Conservation (phyloP, 2,113 vertebrate genomes). For the Tachysurus vachellii region DNA sequence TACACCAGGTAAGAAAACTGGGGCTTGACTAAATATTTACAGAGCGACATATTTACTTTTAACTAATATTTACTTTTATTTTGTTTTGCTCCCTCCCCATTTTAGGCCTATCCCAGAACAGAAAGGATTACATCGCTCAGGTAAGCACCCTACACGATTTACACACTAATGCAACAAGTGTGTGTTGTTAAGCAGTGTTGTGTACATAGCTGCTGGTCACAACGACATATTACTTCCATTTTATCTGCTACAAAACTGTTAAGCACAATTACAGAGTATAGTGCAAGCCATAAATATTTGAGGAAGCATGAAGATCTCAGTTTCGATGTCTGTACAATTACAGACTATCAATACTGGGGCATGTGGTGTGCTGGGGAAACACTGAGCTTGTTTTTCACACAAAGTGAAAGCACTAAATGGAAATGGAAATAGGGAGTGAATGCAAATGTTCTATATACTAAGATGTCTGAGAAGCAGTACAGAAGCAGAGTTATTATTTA, state of each 20-base stretch:
- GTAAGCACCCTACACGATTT: slow-evolving; percentile 52
- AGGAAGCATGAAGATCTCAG: background rate
- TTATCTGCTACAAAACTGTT: slow-evolving; percentile 36
- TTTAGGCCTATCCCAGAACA: slow-evolving; percentile 69
- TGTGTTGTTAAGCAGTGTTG: slow-evolving; percentile 44
- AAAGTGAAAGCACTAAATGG: slow-evolving; percentile 16
- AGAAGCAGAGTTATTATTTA: background rate
- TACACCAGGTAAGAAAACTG: slow-evolving; percentile 69
- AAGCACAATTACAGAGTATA: slow-evolving; percentile 35
- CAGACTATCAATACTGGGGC: background rate
- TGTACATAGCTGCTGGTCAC: slow-evolving; percentile 51
- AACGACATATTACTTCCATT: slow-evolving; percentile 23
- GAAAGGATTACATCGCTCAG: slow-evolving; percentile 72
- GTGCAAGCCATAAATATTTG: slow-evolving; percentile 1
- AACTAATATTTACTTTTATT: background rate
- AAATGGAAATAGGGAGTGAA: slow-evolving; percentile 6
- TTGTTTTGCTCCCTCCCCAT: slow-evolving; percentile 22
- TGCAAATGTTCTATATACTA: background rate
- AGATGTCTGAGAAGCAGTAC: background rate
- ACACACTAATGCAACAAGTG: slow-evolving; percentile 23
- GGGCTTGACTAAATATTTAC: slow-evolving; percentile 27
- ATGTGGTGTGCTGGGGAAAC: background rate
- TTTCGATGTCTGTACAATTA: slow-evolving; percentile 7
- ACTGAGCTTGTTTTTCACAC: background rate
- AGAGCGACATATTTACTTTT: background rate